Conservation (phyloP, 2,797 vertebrate species). For the Ciconia nigra region DNA sequence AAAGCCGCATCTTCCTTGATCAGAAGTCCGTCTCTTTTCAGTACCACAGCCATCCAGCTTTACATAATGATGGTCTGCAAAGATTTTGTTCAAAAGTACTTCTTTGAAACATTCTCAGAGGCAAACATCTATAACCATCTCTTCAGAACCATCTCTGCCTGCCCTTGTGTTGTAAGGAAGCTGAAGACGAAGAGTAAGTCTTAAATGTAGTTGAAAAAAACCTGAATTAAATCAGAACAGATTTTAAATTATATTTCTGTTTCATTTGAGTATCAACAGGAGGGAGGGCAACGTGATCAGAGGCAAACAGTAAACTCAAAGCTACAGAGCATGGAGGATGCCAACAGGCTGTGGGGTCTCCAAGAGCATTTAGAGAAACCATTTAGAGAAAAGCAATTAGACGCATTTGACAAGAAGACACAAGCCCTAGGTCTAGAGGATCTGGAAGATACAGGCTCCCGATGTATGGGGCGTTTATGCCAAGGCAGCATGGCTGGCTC, state of each 20-base stretch:
- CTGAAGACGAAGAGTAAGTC: neutral
- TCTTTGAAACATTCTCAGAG: neutral
- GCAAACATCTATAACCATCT: no score
- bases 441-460: rapidly evolving
- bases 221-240: neutral
- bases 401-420: neutral
- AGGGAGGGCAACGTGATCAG: neutral
- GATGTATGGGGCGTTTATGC: rapidly evolving
- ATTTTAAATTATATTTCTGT: neutral
- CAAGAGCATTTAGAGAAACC: neutral
- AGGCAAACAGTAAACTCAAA: neutral
- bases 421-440: neutral
- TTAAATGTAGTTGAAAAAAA: neutral
- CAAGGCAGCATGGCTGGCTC: neutral
- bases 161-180: neutral
- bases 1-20: neutral
- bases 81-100: neutral
- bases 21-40: neutral
- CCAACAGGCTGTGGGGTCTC: neutral
- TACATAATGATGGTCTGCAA: rapidly evolving
- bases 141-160: neutral
- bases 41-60: rapidly evolving
- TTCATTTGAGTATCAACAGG: neutral
- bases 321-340: neutral
- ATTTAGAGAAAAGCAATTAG: no score